phyloP scores from a whole-genome alignment of 1,140 invertebrate species.

The Zaprionus ghesquierei region DNA sequence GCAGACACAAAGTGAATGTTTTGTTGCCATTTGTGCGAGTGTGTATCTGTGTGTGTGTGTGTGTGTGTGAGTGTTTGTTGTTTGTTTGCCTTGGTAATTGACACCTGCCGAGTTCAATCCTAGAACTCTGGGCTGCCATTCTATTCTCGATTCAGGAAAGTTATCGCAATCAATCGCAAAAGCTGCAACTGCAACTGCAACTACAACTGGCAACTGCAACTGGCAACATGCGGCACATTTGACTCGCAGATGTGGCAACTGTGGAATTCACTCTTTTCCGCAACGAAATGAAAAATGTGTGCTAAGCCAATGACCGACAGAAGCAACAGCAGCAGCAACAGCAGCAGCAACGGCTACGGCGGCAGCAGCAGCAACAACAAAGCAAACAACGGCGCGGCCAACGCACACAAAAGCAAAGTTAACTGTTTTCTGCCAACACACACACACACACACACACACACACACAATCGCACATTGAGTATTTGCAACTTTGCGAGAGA shows the following conservation, averaged over 20 bases:
- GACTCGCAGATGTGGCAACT: slow-evolving; percentile 28
- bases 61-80: slow-evolving; percentile 31
- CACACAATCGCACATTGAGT: slow-evolving; percentile 48
- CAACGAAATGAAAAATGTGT: slow-evolving; percentile 83
- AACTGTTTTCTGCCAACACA: slow-evolving; percentile 57
- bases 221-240: slow-evolving; percentile 18
- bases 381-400: slow-evolving; percentile 35
- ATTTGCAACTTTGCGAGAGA: slow-evolving; percentile 56
- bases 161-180: slow-evolving; percentile 38
- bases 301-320: slow-evolving; percentile 82
- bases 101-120: slow-evolving; percentile 59
- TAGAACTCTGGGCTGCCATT: slow-evolving; percentile 18
- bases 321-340: slow-evolving; percentile 49
- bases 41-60: slow-evolving; percentile 46
- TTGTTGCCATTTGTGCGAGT: slow-evolving; percentile 42
- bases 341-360: slow-evolving; percentile 27
- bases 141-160: slow-evolving; percentile 16
- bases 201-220: slow-evolving; percentile 23
- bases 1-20: slow-evolving; percentile 76
- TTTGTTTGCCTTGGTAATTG: slow-evolving; percentile 74
- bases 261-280: slow-evolving; percentile 77
- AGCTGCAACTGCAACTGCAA: slow-evolving; percentile 1
- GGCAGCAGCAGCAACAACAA: slow-evolving; percentile 38
- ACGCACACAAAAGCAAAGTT: slow-evolving; percentile 64
- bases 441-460: slow-evolving; percentile 33